Percentiles rank a stretch among this genome's conserved stretches.
Evolutionary conservation across 2,888 invertebrate genomes (phyloP).

Genomic region (Oscheius onirici): DNA sequence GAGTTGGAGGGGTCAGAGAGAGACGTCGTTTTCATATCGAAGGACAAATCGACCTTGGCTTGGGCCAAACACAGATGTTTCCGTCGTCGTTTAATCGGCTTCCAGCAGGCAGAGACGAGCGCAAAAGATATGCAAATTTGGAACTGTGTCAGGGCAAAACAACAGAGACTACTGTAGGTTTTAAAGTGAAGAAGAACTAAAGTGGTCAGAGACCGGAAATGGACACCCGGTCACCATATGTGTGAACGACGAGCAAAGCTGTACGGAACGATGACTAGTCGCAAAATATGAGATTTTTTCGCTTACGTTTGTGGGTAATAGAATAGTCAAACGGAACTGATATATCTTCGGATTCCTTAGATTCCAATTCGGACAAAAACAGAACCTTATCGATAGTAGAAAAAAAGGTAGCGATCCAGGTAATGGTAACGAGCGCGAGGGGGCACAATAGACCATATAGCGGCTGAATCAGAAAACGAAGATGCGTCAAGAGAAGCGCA

Average conservation of each 20-base stretch:
- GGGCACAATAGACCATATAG: not conserved
- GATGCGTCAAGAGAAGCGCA: not conserved
- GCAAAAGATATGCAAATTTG: not conserved
- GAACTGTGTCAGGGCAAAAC: not conserved
- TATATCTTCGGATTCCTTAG: no score
- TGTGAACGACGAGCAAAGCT: not conserved
- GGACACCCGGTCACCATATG: not conserved
- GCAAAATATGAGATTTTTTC: no score
- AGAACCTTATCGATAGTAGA: not conserved
- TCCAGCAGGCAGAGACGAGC: not conserved
- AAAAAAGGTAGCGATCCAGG: slow-evolving; percentile 13
- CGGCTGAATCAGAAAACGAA: slow-evolving; percentile 2
- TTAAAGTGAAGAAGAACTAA: not conserved
- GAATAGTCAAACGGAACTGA: no score
- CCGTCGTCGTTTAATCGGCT: slow-evolving; percentile 21
- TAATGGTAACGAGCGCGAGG: slow-evolving; percentile 4
- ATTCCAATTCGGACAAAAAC: no score
- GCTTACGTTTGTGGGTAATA: no score
- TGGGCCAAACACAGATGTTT: slow-evolving; percentile 17
- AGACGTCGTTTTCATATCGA: slow-evolving; percentile 24
- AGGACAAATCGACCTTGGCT: slow-evolving; percentile 24
- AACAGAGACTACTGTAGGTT: not conserved
- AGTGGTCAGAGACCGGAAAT: not conserved
- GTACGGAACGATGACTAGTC: not conserved
- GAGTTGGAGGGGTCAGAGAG: not conserved